phyloP scores from a whole-genome alignment of 2,888 invertebrate species.

The Dilophus febrilis region DNA sequence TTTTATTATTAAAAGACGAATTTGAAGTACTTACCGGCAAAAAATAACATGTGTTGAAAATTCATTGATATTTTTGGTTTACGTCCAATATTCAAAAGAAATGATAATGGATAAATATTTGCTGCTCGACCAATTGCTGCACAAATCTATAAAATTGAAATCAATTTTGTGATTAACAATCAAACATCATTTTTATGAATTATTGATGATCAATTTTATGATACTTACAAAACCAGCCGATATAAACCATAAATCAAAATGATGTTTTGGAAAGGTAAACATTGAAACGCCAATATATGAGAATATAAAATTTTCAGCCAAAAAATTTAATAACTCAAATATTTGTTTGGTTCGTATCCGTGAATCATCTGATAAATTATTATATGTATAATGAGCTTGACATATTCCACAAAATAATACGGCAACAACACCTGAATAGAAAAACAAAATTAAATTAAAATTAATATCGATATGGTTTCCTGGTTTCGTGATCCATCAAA shows the following conservation, averaged over 20 bases:
- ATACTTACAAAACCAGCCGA: slow-evolving; percentile 71
- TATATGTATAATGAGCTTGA: slow-evolving; percentile 98
- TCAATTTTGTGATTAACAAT: too few species aligned
- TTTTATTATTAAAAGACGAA: too few species aligned
- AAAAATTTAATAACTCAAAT: slow-evolving; percentile 85
- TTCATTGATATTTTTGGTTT: slow-evolving; percentile 82
- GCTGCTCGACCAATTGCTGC: slow-evolving; percentile 79
- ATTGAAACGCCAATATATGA: slow-evolving; percentile 97
- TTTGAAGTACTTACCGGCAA: slow-evolving; percentile 72
- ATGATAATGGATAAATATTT: slow-evolving; percentile 92
- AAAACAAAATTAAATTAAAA: not conserved
- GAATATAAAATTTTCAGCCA: slow-evolving; percentile 97
- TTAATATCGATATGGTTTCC: slow-evolving; percentile 10
- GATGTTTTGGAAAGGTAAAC: slow-evolving; percentile 93
- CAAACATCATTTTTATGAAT: not conserved
- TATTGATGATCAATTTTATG: not conserved
- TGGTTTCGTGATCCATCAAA: too few species aligned
- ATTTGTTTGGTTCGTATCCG: slow-evolving; percentile 76
- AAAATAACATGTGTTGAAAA: slow-evolving; percentile 96
- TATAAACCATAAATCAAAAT: slow-evolving; percentile 85
- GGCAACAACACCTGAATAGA: slow-evolving; percentile 66
- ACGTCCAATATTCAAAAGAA: slow-evolving; percentile 78
- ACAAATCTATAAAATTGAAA: slow-evolving; percentile 54
- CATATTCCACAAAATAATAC: slow-evolving; percentile 97
- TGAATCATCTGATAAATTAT: slow-evolving; percentile 80